phyloP scores from a whole-genome alignment of 1,140 invertebrate species.

The Brachionus asplanchnoidis region DNA sequence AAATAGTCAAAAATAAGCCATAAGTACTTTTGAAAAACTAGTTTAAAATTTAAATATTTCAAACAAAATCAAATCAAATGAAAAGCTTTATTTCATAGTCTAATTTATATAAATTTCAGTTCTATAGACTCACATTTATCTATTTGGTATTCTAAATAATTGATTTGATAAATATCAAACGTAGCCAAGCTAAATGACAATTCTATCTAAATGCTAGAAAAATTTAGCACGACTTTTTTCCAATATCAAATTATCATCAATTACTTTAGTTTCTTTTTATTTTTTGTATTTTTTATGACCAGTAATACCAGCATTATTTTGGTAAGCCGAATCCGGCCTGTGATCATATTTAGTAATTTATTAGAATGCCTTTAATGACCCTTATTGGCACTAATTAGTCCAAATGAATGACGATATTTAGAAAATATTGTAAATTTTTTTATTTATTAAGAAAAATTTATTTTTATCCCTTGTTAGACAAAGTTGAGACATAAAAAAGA shows the following conservation, averaged over 20 bases:
- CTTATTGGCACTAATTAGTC: not conserved
- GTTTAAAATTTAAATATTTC: not conserved
- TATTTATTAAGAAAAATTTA: not conserved
- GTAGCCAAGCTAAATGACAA: not conserved
- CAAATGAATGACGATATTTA: not conserved
- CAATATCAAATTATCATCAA: not conserved
- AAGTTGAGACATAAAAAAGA: not conserved
- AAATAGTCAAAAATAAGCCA: not conserved
- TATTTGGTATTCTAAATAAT: not conserved
- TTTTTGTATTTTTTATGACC: not conserved
- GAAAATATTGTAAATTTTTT: not conserved
- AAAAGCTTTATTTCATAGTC: not conserved
- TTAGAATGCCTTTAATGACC: not conserved
- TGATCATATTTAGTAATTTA: not conserved
- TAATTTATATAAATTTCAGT: not conserved
- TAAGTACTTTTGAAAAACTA: not conserved
- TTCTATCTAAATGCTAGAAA: not conserved
- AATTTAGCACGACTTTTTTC: not conserved
- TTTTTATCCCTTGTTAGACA: not conserved
- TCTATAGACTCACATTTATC: not conserved
- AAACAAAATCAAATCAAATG: not conserved
- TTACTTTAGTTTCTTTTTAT: not conserved
- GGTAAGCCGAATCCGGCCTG: not conserved
- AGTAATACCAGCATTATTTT: not conserved
- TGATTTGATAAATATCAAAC: not conserved